Base-by-base conservation (phyloP, 1,140 invertebrate species). In the Bombus huntii region DNA sequence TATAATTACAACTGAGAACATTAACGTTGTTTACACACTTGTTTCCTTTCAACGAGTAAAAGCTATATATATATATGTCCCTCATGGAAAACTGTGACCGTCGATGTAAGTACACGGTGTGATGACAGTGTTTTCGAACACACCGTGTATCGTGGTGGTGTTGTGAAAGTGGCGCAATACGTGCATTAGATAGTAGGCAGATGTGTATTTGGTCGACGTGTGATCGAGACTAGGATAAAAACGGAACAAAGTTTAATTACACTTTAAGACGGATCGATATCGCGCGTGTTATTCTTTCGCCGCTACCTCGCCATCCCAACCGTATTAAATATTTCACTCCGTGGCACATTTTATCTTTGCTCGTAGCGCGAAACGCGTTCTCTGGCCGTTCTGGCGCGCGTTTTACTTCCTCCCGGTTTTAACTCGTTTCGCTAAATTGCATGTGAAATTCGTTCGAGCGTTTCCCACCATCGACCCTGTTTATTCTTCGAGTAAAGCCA, bases 261-360 rank as follows among this genome's bases (percentile, higher is more conserved):
- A 31, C 22, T 75, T 75, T 66, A 66, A 65, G 57, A 68, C 39
- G 42, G 70, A 66, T 82, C 81, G 71, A 82, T 82, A 72, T n/a
- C 53, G 37, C 53, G 28, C 80, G 80, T 59, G 47, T 53, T 53
- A 53, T 53, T 53, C 47, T 53, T 53, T 53, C 47, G 47, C 47
- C 6, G 47, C 47, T 22, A 25, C 10, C 10, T 42, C 18, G 22
- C n/a, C 42, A 42, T 47, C 22, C 25, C 44, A 62, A 8, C n/a
- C 53, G 15, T 22, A 53, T 68, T 75, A 53, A 83, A 83, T 83
- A 83, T 83, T 83, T 83, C 59, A 83, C 75, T 53, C 42, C n/a
- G 57, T 15, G 70, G 18, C 31, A 25, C n/a, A 42, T 65, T 73
- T 82, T 53, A 44, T 47, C 39, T 82, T 74, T 65, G 25, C 47